Percentiles rank a stretch among this genome's conserved stretches.
Evolutionary conservation across 2,888 invertebrate genomes (phyloP).

Genomic region (Hecatera dysodea): DNA sequence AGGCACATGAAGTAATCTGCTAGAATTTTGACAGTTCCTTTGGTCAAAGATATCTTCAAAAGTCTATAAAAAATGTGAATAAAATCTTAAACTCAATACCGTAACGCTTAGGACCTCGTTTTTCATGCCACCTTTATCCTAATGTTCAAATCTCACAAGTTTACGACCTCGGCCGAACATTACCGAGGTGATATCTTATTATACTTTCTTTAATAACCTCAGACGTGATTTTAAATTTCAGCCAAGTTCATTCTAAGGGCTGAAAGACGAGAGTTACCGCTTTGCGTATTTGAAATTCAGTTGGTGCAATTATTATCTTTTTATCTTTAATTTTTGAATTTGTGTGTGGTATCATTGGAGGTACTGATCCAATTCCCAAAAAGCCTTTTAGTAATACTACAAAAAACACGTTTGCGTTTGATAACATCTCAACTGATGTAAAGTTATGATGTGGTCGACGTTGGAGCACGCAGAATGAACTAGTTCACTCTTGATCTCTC

Average conservation of each 20-base stretch:
- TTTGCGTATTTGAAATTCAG: background rate
- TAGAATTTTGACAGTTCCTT: too few species aligned
- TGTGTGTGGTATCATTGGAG: too few species aligned
- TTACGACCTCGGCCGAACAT: slow-evolving; percentile 47
- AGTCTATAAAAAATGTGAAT: background rate
- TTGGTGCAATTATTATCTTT: too few species aligned
- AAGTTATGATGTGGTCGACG: too few species aligned
- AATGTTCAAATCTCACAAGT: slow-evolving; percentile 45
- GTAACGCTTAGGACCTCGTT: background rate
- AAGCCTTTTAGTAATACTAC: too few species aligned
- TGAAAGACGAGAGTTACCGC: background rate
- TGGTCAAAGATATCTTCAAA: background rate
- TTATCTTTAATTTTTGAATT: too few species aligned
- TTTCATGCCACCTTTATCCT: slow-evolving; percentile 38
- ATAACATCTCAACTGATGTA: too few species aligned
- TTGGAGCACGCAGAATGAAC: too few species aligned
- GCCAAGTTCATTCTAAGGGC: slow-evolving; percentile 8
- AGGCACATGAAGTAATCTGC: too few species aligned
- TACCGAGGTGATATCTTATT: slow-evolving; percentile 45
- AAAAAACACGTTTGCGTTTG: too few species aligned
- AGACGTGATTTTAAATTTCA: slow-evolving; percentile 36
- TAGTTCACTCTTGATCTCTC: too few species aligned
- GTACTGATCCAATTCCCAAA: too few species aligned
- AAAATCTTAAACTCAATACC: background rate
- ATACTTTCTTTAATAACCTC: slow-evolving; percentile 28